Base-by-base conservation (phyloP, 2,888 invertebrate genomes). In the Ellobium chinense region DNA sequence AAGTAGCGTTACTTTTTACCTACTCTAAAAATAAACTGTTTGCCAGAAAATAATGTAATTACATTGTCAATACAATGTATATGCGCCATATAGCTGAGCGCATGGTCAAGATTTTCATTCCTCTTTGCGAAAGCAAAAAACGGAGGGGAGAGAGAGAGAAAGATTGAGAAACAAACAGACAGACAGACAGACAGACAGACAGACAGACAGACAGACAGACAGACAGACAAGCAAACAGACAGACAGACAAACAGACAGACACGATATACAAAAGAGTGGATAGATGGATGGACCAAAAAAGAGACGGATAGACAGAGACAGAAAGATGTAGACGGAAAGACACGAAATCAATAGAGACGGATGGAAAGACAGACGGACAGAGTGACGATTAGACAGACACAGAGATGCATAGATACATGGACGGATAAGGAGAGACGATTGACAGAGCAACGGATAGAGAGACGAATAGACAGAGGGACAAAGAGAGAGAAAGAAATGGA, bases 371-470 rank as follows among this genome's bases (percentile, higher is more conserved):
- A 72, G 54, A 70, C 18, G 70, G 63, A 62, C 14, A 62, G 62
- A 77, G 4, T 69, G 37, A 76, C 24, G 34, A 65, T 54, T 21
- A 68, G 63, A 56, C 31, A 76, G 65, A 62, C 21, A 81, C 9
- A 46, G 29, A 37, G 68, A 68, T n/a, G 29, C 1, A 74, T 9
- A 65, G 36, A 73, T 31, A 72, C 2, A 54, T 0, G 39, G 14
- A n/a, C 24, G 5, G n/a, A 46, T 56, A 65, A 37, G n/a, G 2
- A 31, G n/a, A 46, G 7, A 46, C 9, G n/a, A n/a, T n/a, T n/a
- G n/a, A n/a, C n/a, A 24, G 1, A 2, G 21, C 1, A 36, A 72
- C 24, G 9, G 24, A 18, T 18, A 29, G 12, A 46, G 39, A 1
- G 39, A 78, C 12, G 37, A 29, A 39, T 2, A 65, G 73, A 73